Evolutionary conservation across 2,888 invertebrate species (phyloP), one percentile per base, ranked within the genome.

Genomic region (Catocala nupta): DNA sequence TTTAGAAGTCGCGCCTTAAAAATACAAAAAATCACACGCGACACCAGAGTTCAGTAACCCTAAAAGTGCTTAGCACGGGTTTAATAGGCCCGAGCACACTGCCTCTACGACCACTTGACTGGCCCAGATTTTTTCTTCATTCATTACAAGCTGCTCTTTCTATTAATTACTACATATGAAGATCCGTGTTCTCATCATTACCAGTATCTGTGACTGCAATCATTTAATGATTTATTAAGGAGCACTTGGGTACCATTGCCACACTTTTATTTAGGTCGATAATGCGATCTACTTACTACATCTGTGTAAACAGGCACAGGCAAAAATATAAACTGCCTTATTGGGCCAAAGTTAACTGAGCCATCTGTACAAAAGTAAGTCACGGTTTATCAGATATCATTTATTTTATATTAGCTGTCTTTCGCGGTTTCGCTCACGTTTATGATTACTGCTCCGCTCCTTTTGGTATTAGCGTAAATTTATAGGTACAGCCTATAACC

Each of bases 21-120:
- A 63, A 64, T 6, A 59, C 39, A 44, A 63, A 70, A 25, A 66
- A 65, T 63, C 59, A 68, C 66, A 62, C 63, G 73, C 68, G 71
- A 78, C 68, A 78, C 55, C 51, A 66, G 82, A 70, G 87, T 84
- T 86, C 88, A 88, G 73, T 90, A 86, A 90, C 84, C 87, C 83
- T 75, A 77, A 71, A 80, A 82, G 78, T 78, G 81, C 78, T 79
- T 65, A 76, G 59, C 73, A 74, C 59, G 53, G 51, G 74, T 65
- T 67, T 70, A 78, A 70, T 64, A 68, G 71, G 65, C 55, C 48
- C 66, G 69, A 74, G 78, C 74, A 72, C 74, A 73, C 75, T 61
- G 65, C 67, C 76, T 73, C 71, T 63, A 56, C 65, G 60, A 72
- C 75, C 81, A 81, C 85, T 85, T 76, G 78, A 83, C 76, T 63